Evolutionary conservation across 2,797 vertebrate species (phyloP).

Genomic region (Pseudochromis fuscus): DNA sequence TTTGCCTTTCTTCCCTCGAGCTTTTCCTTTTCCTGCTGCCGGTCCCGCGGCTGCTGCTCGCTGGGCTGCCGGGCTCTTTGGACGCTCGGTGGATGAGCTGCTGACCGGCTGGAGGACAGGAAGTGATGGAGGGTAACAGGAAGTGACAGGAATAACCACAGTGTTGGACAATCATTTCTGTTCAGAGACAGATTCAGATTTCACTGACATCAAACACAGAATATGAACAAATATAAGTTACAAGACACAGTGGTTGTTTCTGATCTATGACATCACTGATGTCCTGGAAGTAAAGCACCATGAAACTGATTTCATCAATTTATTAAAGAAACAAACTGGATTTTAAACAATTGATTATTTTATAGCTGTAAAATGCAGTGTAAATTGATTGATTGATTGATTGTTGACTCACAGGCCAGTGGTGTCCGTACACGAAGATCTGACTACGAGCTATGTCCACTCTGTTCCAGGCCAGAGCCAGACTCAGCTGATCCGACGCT

Average conservation of each 20-base stretch:
- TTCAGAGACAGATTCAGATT: too few relatives aligned
- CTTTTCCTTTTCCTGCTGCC: constrained; percentile 72
- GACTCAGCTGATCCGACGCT: constrained; percentile 93
- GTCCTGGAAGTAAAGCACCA: too few relatives aligned
- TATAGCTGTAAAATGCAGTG: too few relatives aligned
- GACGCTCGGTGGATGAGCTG: constrained; percentile 83
- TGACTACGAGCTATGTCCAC: constrained; percentile 97
- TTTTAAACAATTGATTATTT: too few relatives aligned
- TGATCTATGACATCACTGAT: too few relatives aligned
- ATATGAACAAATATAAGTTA: too few relatives aligned
- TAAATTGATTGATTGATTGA: background rate
- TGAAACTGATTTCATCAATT: too few relatives aligned
- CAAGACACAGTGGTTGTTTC: too few relatives aligned
- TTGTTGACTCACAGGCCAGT: constrained; percentile 89
- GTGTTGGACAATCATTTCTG: too few relatives aligned
- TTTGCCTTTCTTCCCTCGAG: constrained; percentile 90
- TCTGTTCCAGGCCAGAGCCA: constrained; percentile 97
- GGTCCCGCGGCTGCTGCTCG: constrained; percentile 55
- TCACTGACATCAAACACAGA: too few relatives aligned
- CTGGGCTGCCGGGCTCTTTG: constrained; percentile 85
- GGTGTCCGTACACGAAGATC: constrained; percentile 95
- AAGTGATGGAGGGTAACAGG: too few relatives aligned
- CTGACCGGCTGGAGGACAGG: constrained; percentile 86
- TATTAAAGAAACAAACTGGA: too few relatives aligned
- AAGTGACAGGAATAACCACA: background rate